Evolutionary conservation across 2,888 invertebrate species (phyloP).

Genomic region (Melinaea marsaeus): DNA sequence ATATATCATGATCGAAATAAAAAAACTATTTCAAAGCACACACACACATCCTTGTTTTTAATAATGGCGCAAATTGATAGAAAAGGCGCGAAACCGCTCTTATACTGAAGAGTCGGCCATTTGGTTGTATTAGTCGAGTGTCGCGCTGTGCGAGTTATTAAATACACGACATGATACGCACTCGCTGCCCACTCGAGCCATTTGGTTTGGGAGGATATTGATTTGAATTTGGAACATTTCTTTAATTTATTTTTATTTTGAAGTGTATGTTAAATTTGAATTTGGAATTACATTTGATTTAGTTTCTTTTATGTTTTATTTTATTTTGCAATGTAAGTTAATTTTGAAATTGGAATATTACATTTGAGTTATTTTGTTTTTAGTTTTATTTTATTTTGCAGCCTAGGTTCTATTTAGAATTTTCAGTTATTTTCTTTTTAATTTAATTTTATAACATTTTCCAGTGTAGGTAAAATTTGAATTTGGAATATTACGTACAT

Average conservation of each 20-base stretch:
- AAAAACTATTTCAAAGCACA: conserved; percentile 9
- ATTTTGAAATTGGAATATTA: not conserved
- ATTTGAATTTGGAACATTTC: conserved; percentile 15
- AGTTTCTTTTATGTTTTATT: no score
- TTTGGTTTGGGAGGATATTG: conserved; percentile 24
- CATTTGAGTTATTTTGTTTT: no score
- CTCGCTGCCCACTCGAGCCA: conserved; percentile 29
- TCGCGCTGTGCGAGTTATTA: conserved; percentile 60
- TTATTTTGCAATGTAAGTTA: no score
- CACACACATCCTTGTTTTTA: conserved; percentile 6
- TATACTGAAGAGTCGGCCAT: conserved; percentile 46
- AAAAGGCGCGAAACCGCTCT: conserved; percentile 4
- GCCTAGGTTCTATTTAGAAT: no score
- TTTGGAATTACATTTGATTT: no score
- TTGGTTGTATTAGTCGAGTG: conserved; percentile 60
- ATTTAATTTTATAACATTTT: no score
- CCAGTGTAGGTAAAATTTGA: not conserved
- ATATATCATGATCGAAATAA: no score
- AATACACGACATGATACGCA: conserved; percentile 49
- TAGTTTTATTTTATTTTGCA: no score
- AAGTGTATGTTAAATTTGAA: not conserved
- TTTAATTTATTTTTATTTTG: not conserved
- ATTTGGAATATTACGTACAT: not conserved
- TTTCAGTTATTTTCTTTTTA: no score
- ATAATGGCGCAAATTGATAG: conserved; percentile 1